Evolutionary conservation across 1,140 invertebrate genomes (phyloP).

Genomic region (Cardiocondyla obscurior): DNA sequence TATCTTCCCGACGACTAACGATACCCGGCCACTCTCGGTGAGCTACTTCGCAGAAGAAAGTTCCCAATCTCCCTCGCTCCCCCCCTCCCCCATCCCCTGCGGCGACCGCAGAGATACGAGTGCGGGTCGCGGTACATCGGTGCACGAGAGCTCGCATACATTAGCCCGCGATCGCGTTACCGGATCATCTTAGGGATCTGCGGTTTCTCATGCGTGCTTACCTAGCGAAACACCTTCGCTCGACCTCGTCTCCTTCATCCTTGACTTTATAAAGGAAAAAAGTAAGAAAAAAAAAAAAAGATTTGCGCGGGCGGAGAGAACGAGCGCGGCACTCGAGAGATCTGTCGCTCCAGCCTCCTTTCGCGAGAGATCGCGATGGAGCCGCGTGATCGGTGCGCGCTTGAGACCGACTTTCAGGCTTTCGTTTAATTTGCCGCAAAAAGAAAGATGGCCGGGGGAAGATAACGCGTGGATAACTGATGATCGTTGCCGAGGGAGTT

Average conservation of each 20-base stretch:
- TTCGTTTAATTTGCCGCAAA: neutral
- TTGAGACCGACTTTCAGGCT: no score
- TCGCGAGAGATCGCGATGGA: neutral
- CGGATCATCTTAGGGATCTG: slow-evolving; percentile 10
- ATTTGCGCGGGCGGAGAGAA: neutral
- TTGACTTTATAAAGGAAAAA: slow-evolving; percentile 1
- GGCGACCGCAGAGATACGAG: slow-evolving; percentile 25
- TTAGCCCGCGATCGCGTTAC: slow-evolving; percentile 2
- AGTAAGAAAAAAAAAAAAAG: no score
- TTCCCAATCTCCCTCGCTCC: slow-evolving; percentile 17
- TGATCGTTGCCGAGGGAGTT: neutral
- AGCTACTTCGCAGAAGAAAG: slow-evolving; percentile 60
- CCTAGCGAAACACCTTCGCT: slow-evolving; percentile 26
- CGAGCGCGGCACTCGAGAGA: neutral
- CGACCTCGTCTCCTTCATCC: slow-evolving; percentile 1
- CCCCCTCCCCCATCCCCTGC: neutral
- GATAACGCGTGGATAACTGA: neutral
- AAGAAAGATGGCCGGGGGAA: no score
- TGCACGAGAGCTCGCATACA: slow-evolving; percentile 14
- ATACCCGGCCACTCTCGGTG: slow-evolving; percentile 13
- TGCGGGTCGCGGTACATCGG: slow-evolving; percentile 15
- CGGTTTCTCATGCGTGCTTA: neutral
- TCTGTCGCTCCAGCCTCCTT: neutral
- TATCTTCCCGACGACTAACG: slow-evolving; percentile 7
- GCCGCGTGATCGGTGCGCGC: no score